Base-by-base conservation (phyloP, 2,888 invertebrate species). In the Polyploca ridens region DNA sequence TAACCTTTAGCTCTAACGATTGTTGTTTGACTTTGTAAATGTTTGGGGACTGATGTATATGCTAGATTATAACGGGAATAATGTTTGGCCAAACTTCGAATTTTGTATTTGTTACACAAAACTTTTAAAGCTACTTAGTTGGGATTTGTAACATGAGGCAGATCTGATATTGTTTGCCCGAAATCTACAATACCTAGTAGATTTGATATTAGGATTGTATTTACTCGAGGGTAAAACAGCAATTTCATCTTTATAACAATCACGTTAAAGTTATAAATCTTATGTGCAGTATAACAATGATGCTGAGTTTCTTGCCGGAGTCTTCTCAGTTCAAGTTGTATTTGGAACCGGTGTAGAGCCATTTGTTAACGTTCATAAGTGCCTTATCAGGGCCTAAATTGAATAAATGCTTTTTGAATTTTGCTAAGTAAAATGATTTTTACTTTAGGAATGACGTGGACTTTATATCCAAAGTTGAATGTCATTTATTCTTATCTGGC, bases 401-500 rank as follows among this genome's bases (percentile, higher is more conserved):
- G n/a, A n/a, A n/a, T n/a, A n/a, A n/a, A n/a, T n/a, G n/a, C n/a
- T n/a, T n/a, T n/a, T n/a, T n/a, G n/a, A n/a, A n/a, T n/a, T n/a
- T n/a, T n/a, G n/a, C n/a, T n/a, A 16, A 16, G 5, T 7, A 7
- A 16, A 16, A 16, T 49, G 16, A 7, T 5, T 6, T 63, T 62
- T 49, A 38, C 62, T 58, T 4, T 62, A 63, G 62, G 63, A 63
- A 60, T 66, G 35, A 14, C 65, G n/a, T 69, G 65, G 66, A 58
- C 44, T 0, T 46, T 63, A 14, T 66, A 64, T 57, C 33, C 64
- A 11, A 64, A 44, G 10, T 27, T 67, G 49, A 60, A 41, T n/a
- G 69, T 66, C 2, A 64, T 69, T 44, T 62, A 69, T n/a, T 19
- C 49, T 1, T 70, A 65, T 10, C 61, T 70, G 3, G 59, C 62